These are phyloP conservation scores for Parapristionchus giblindavisi DNA, from an alignment of 2,888 invertebrate genomes.

Conservation along the genomic window DNA sequence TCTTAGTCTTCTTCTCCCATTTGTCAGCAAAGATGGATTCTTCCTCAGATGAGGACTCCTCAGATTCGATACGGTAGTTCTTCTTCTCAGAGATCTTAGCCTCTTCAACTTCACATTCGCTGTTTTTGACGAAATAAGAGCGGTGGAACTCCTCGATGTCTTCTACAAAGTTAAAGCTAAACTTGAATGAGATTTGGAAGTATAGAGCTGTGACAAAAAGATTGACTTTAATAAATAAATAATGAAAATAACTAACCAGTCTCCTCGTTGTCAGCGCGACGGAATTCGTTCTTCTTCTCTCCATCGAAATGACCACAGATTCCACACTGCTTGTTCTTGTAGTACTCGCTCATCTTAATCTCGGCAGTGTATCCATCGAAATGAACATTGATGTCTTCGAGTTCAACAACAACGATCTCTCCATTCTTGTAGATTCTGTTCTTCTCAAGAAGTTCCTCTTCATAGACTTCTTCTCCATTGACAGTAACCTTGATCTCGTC, in stretches of 20 bases:
- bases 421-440: conserved; percentile 20
- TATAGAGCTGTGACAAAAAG: no score
- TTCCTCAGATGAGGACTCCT: neutral
- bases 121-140: conserved; percentile 32
- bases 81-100: conserved; percentile 15
- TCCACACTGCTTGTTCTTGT: conserved; percentile 43
- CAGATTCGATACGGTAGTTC: conserved; percentile 26
- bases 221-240: no score
- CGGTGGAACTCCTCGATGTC: conserved; percentile 39
- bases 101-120: conserved; percentile 35
- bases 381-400: conserved; percentile 34
- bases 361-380: conserved; percentile 35
- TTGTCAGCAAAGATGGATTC: neutral
- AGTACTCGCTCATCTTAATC: conserved; percentile 4
- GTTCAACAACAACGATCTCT: conserved; percentile 42
- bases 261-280: conserved; percentile 43
- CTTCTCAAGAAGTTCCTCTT: neutral
- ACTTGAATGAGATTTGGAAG: no score
- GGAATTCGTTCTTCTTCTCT: conserved; percentile 41
- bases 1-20: conserved; percentile 8
- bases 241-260: conserved; percentile 29
- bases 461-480: conserved; percentile 31
- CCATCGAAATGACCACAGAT: conserved; percentile 44
- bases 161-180: conserved; percentile 4
- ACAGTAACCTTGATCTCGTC: conserved; percentile 47